Percentiles rank a stretch among this genome's conserved stretches.
phyloP scores from a whole-genome alignment of 1,140 invertebrate genomes.

The Thaumatotibia leucotreta region DNA sequence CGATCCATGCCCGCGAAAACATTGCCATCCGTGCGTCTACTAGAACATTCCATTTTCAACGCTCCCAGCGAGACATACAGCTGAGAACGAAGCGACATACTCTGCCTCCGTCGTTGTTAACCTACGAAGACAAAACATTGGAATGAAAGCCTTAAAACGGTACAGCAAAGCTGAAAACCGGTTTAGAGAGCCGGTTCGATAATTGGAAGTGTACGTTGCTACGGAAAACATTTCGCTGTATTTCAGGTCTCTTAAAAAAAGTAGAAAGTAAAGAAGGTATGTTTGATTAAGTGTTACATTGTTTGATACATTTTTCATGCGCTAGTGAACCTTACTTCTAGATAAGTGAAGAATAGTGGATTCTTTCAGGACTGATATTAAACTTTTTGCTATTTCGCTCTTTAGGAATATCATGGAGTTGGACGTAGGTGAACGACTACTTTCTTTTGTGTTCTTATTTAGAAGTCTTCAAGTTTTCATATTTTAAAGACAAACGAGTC shows the following conservation, averaged over 20 bases:
- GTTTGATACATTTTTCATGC: background rate
- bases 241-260: background rate
- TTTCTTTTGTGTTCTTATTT: no score
- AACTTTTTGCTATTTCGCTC: no score
- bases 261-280: background rate
- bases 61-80: background rate
- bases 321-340: no score
- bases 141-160: background rate
- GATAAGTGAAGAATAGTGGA: no score
- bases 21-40: background rate
- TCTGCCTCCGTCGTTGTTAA: background rate
- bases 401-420: no score
- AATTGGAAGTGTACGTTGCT: conserved; percentile 1
- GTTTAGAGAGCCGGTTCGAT: background rate
- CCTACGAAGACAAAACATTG: background rate
- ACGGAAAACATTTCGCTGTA: background rate
- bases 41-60: no score
- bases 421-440: no score
- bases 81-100: background rate
- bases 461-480: no score
- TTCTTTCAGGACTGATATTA: no score
- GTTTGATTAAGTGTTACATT: background rate
- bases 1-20: background rate
- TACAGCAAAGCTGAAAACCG: background rate
- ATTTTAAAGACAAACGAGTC: no score